These are phyloP conservation scores for Cremastobaeus sp. DNA, from an alignment of 2,888 invertebrate genomes.

Conservation along the genomic window DNA sequence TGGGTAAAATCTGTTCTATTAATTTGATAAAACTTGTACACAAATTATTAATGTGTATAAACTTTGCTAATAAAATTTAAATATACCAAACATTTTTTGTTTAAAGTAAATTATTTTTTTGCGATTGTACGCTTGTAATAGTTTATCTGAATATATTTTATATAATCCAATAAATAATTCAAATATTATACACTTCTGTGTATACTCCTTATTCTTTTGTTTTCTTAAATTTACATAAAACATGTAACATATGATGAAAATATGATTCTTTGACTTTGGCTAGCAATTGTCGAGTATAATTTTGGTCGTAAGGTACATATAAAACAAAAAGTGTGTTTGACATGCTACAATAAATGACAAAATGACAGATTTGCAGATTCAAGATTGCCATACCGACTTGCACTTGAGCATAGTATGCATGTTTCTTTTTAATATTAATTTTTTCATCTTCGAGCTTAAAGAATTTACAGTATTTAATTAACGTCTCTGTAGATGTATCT, in stretches of 20 bases:
- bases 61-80: no score
- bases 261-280: conserved; percentile 8
- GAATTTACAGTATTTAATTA: conserved; percentile 2
- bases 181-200: no score
- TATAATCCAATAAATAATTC: no score
- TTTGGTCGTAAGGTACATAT: background rate
- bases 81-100: no score
- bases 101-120: no score
- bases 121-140: no score
- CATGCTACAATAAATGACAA: conserved; percentile 12
- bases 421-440: conserved; percentile 23
- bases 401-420: conserved; percentile 29
- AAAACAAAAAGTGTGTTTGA: conserved; percentile 3
- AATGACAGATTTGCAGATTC: conserved; percentile 15
- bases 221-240: conserved; percentile 9
- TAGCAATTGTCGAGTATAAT: conserved; percentile 1
- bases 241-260: conserved; percentile 14
- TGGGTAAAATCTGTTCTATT: no score
- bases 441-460: conserved; percentile 3
- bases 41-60: no score
- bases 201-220: no score
- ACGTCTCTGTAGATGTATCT: background rate
- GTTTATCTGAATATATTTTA: no score
- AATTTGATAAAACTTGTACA: no score
- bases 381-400: conserved; percentile 29